Conservation (phyloP, 1,140 invertebrate species). For the Rhysida immarginata region DNA sequence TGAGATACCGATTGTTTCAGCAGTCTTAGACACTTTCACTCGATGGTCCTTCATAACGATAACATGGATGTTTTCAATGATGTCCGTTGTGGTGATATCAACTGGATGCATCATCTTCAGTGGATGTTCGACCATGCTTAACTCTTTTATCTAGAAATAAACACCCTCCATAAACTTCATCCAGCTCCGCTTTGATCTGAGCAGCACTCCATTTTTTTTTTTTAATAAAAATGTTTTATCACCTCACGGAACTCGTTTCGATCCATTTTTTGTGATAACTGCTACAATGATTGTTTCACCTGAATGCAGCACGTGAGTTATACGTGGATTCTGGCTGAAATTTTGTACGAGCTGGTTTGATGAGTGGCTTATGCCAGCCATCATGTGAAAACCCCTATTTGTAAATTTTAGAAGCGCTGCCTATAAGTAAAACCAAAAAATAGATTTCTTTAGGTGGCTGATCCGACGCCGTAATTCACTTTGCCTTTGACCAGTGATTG, state of each 20-base stretch:
- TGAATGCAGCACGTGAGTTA: too few species aligned
- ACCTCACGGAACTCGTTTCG: background rate
- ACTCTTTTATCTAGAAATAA: background rate
- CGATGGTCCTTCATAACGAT: background rate
- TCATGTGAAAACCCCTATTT: too few species aligned
- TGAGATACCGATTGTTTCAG: background rate
- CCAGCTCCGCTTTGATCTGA: background rate
- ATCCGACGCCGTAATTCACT: too few species aligned
- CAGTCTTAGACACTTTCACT: background rate
- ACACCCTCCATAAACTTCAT: background rate
- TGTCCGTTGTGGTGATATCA: background rate
- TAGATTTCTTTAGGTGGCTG: too few species aligned
- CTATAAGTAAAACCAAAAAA: too few species aligned
- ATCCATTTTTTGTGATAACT: background rate
- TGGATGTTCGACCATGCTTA: background rate
- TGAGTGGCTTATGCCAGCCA: too few species aligned
- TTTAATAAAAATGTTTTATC: background rate
- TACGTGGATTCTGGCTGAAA: too few species aligned
- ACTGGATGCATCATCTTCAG: background rate
- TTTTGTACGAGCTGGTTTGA: too few species aligned
- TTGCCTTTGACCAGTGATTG: too few species aligned
- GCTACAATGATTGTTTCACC: too few species aligned
- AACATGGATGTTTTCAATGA: background rate
- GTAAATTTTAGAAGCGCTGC: too few species aligned
- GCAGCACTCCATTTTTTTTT: background rate